A percentile compares a stretch with the other conserved stretches of the same genome.
These are phyloP conservation scores for Metopia argyrocephala DNA, from an alignment of 2,888 invertebrate genomes.

Conservation along the genomic window DNA sequence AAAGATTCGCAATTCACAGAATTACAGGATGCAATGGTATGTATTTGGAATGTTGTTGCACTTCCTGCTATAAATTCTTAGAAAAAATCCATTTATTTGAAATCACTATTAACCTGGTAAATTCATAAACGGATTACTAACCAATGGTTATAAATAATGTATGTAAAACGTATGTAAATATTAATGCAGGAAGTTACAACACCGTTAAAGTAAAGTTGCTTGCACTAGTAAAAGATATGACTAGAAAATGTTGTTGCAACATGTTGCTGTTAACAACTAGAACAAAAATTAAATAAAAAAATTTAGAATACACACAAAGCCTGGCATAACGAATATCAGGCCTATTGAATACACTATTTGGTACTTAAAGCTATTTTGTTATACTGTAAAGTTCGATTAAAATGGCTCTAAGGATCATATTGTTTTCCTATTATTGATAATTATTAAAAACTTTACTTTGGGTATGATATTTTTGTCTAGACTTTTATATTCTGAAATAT, in stretches of 20 bases:
- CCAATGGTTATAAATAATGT: background rate
- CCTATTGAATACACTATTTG: no score
- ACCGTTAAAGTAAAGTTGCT: background rate
- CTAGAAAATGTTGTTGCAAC: background rate
- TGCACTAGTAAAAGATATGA: no score
- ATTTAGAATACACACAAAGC: background rate
- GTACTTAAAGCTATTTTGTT: no score
- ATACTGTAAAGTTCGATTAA: no score
- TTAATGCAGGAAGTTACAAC: slow-evolving; percentile 29
- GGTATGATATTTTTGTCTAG: no score
- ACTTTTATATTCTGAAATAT: no score
- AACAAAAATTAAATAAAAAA: background rate
- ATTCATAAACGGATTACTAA: slow-evolving; percentile 16
- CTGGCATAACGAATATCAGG: no score
- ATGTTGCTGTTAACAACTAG: background rate
- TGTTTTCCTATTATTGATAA: no score
- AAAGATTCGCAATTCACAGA: slow-evolving; percentile 26
- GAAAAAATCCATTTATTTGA: background rate
- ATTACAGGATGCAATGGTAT: slow-evolving; percentile 35
- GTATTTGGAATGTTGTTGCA: background rate
- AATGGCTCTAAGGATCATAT: no score
- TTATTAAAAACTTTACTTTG: no score
- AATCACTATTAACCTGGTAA: slow-evolving; percentile 30
- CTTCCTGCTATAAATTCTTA: slow-evolving; percentile 61
- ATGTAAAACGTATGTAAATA: slow-evolving; percentile 26